These are phyloP conservation scores for Parnassius smintheus DNA, from an alignment of 2,888 invertebrate genomes.

Conservation along the genomic window DNA sequence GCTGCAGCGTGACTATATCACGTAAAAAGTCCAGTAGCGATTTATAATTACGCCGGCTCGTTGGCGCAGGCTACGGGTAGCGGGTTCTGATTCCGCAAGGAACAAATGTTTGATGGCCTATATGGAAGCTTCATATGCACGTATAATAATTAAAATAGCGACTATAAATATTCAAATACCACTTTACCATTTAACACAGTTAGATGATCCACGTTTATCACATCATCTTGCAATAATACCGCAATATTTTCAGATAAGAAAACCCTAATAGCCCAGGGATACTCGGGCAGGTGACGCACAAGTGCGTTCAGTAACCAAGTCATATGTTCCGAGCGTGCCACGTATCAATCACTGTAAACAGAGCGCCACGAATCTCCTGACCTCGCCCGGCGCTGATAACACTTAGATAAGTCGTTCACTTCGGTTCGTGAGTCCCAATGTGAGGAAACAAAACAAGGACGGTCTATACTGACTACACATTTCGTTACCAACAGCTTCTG, in stretches of 20 bases:
- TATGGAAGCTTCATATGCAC: too few species aligned
- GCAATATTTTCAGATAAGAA: background rate
- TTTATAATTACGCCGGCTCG: too few species aligned
- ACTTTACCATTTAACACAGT: too few species aligned
- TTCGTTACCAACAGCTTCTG: background rate
- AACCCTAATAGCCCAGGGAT: background rate
- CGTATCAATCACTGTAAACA: conserved; percentile 19
- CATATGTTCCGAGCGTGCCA: conserved; percentile 19
- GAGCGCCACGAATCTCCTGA: conserved; percentile 16
- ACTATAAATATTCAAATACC: too few species aligned
- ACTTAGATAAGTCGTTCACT: conserved; percentile 17
- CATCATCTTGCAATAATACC: background rate
- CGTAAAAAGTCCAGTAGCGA: too few species aligned
- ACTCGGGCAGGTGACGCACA: background rate
- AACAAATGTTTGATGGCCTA: too few species aligned
- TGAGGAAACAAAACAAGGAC: background rate
- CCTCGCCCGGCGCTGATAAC: conserved; percentile 22
- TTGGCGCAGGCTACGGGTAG: too few species aligned
- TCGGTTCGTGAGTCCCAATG: background rate
- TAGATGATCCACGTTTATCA: background rate
- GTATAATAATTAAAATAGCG: too few species aligned
- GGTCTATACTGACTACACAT: background rate
- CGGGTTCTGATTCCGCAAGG: too few species aligned
- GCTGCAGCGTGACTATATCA: too few species aligned
- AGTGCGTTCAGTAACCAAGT: background rate